Evolutionary conservation across 2,113 vertebrate species (phyloP).

Genomic region (Odontophorus gujanensis): DNA sequence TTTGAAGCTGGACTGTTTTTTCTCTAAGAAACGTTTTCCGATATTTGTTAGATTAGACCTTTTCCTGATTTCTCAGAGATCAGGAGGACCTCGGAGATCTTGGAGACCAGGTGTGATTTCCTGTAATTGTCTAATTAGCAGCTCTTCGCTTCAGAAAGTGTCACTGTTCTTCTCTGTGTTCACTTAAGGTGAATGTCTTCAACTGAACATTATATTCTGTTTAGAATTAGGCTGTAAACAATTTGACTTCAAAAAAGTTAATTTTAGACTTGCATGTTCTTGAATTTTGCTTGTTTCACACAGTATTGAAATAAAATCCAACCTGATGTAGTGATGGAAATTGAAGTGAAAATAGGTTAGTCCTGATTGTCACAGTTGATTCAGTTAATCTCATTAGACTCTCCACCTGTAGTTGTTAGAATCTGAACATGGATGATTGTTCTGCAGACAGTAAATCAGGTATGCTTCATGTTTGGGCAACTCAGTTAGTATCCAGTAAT

Average conservation of each 20-base stretch:
- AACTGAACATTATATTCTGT: not conserved
- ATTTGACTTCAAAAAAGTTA: not conserved
- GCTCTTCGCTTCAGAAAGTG: not conserved
- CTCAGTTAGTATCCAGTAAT: not conserved
- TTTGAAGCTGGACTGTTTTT: not conserved
- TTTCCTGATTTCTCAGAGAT: not conserved
- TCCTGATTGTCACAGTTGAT: not conserved
- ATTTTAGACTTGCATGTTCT: not conserved
- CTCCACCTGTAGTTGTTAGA: not conserved
- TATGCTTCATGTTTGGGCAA: not conserved
- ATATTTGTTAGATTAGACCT: not conserved
- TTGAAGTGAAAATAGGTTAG: not conserved
- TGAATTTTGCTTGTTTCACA: not conserved
- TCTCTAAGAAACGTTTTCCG: not conserved
- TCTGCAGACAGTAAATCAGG: not conserved
- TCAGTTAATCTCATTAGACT: not conserved
- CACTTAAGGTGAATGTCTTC: not conserved
- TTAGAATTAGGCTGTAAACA: not conserved
- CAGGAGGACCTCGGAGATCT: too few relatives aligned
- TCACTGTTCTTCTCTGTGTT: not conserved
- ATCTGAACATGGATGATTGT: not conserved
- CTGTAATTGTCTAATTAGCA: not conserved
- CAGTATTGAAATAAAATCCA: not conserved
- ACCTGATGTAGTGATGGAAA: not conserved
- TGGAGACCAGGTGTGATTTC: not conserved